These are phyloP conservation scores for Scopus umbretta DNA, from an alignment of 2,113 vertebrate genomes.

Conservation along the genomic window DNA sequence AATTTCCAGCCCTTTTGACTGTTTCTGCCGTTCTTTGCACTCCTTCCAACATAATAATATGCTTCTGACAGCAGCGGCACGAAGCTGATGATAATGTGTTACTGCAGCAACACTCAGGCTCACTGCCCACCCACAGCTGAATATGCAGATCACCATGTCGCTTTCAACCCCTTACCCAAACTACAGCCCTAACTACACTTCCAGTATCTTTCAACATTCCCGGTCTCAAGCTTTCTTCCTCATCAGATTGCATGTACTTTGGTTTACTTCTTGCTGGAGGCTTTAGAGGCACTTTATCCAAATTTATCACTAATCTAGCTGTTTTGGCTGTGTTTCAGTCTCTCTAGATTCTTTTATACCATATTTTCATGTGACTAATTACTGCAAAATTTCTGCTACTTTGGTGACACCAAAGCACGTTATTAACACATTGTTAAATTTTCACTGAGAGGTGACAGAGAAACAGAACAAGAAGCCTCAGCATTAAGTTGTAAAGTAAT, in stretches of 20 bases:
- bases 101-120: neutral
- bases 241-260: neutral
- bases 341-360: neutral
- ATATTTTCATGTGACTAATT: neutral
- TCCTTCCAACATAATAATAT: neutral
- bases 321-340: neutral
- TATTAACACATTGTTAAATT: neutral
- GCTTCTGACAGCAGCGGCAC: neutral
- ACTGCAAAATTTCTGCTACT: neutral
- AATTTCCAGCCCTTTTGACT: neutral
- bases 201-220: neutral
- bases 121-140: neutral
- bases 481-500: neutral
- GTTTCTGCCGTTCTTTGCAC: neutral
- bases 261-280: conserved; percentile 25
- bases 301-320: neutral
- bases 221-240: neutral
- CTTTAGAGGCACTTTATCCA: neutral
- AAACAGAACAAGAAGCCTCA: neutral
- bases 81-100: neutral
- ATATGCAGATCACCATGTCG: neutral
- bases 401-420: neutral
- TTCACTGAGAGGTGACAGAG: neutral
- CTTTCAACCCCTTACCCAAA: neutral
- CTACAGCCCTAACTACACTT: neutral